Evolutionary conservation across 2,113 vertebrate species (phyloP).

Genomic region (Grammomys dolichurus): DNA sequence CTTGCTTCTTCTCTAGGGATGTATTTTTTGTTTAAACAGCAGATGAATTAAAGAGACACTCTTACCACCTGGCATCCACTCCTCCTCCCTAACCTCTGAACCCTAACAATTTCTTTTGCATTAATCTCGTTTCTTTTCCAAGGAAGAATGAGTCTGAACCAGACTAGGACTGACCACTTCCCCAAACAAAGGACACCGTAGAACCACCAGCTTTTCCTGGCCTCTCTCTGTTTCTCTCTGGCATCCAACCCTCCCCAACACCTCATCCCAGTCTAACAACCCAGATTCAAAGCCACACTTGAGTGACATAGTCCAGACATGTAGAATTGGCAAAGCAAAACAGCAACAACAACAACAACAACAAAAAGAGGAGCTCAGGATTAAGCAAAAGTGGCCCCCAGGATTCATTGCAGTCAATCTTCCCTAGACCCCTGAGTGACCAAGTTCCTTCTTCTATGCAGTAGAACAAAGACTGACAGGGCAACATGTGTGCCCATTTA

Average conservation of each 20-base stretch:
- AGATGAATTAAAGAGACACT: neutral
- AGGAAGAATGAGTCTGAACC: neutral
- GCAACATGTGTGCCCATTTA: neutral
- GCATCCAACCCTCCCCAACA: neutral
- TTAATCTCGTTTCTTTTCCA: slow-evolving; percentile 16
- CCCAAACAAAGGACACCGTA: neutral
- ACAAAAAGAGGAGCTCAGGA: neutral
- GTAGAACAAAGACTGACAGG: neutral
- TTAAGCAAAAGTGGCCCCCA: neutral
- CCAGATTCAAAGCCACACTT: neutral
- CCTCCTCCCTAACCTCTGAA: neutral
- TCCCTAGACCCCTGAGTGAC: neutral
- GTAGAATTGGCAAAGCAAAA: neutral
- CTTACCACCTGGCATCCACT: neutral
- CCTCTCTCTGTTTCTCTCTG: neutral
- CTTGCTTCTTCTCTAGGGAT: neutral
- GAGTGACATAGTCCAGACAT: neutral
- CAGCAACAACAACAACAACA: neutral
- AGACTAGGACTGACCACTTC: neutral
- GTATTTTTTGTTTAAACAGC: neutral
- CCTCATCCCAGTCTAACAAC: neutral
- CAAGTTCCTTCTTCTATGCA: neutral
- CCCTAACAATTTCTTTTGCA: neutral
- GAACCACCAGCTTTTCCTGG: neutral
- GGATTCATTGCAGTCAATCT: fast-evolving